Evolutionary conservation across 2,797 vertebrate species (phyloP), one percentile per base, ranked within the genome.

Genomic region (Thunnus albacares): DNA sequence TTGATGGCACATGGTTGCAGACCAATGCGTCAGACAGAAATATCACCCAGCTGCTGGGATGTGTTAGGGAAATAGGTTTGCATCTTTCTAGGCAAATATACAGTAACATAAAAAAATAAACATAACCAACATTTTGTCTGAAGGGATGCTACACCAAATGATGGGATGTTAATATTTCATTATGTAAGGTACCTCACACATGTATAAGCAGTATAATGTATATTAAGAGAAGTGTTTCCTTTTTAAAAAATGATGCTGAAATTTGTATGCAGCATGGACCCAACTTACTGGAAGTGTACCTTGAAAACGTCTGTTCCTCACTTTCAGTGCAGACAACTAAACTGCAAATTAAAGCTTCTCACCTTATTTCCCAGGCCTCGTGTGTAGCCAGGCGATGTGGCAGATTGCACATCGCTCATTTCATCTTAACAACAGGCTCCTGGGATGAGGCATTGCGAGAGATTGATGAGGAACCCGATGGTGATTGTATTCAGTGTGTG

Each of bases 351-450:
- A 90, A 87, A 86, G 84, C 55, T 71, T 51, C 79, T 77, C 87
- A 77, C 79, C 83, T 85, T 84, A 86, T 90, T 87, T 90, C 73
- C 81, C 80, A 64, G 75, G 79, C 68, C 79, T 67, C 41, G 35
- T 73, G 82, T 83, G 78, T 66, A 91, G 88, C 85, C 75, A 58
- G 81, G 77, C 67, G 13, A 71, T 61, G 82, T 83, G 77, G 88
- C 89, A 90, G 86, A 90, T 85, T 90, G 87, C 74, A 76, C 79
- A 89, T 89, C 79, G 66, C 87, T 91, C 87, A 90, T 92, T 88
- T 89, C 78, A 89, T 92, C 84, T 84, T 85, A 92, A 87, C 91
- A 89, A 83, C 81, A 43, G 76, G 84, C 87, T 87, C 87, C 84
- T 67, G 89, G 91, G 91, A 91, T 24, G 80, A 81, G 65, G 85